Conservation (phyloP, 2,888 invertebrate species). For the Barypeithes pellucidus region DNA sequence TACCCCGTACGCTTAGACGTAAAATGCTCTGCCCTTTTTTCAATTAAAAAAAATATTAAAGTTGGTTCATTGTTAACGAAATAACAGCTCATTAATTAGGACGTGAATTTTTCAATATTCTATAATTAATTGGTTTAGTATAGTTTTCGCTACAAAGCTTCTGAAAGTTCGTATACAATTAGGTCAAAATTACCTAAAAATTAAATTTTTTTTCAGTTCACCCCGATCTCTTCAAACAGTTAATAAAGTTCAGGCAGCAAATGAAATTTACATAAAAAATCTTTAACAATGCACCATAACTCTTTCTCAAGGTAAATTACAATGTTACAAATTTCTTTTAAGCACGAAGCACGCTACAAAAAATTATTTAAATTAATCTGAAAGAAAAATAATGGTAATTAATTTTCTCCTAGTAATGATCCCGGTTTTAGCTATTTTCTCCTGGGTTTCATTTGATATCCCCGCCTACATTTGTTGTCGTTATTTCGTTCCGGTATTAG, state of each 20-base stretch:
- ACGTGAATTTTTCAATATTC: too few species aligned
- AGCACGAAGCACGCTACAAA: conserved; percentile 25
- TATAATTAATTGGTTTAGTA: too few species aligned
- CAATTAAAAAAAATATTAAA: too few species aligned
- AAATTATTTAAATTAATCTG: conserved; percentile 41
- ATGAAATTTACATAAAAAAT: conserved; percentile 3
- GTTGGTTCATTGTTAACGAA: too few species aligned
- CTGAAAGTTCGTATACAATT: too few species aligned
- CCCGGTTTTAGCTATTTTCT: conserved; percentile 35
- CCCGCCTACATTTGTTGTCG: neutral
- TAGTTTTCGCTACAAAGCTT: too few species aligned
- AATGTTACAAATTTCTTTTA: conserved; percentile 29
- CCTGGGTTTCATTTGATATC: conserved; percentile 10
- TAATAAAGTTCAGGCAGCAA: neutral
- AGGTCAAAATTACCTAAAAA: too few species aligned
- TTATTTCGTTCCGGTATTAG: neutral
- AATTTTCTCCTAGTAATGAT: conserved; percentile 34
- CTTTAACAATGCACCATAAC: conserved; percentile 1
- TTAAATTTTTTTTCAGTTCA: neutral
- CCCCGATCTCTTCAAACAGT: neutral
- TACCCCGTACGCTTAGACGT: too few species aligned
- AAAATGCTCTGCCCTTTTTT: too few species aligned
- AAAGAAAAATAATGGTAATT: conserved; percentile 45
- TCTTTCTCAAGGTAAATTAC: conserved; percentile 25
- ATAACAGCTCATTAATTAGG: too few species aligned